Evolutionary conservation across 2,888 invertebrate species (phyloP).

Genomic region (Tuta absoluta): DNA sequence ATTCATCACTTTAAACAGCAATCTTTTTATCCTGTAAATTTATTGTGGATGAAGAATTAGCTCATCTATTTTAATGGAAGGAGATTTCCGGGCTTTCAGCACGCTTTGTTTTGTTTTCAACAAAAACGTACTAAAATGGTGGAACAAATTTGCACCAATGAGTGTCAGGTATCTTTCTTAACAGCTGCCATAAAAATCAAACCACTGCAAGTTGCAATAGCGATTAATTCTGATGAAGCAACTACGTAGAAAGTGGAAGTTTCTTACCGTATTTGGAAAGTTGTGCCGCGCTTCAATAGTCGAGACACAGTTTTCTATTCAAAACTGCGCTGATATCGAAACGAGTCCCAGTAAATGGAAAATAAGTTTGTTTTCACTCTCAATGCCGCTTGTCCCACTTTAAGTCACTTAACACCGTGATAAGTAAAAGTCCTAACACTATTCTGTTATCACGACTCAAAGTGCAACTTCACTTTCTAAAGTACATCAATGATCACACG

Average conservation of each 20-base stretch:
- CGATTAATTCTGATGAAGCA: slow-evolving; percentile 14
- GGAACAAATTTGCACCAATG: slow-evolving; percentile 9
- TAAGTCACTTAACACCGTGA: slow-evolving; percentile 58
- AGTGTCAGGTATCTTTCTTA: slow-evolving; percentile 4
- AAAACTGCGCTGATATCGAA: slow-evolving; percentile 78
- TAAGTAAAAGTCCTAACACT: slow-evolving; percentile 60
- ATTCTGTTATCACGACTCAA: slow-evolving; percentile 60
- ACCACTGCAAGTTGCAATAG: not conserved
- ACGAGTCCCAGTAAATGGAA: slow-evolving; percentile 59
- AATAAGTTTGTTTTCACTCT: slow-evolving; percentile 43
- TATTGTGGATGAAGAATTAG: slow-evolving; percentile 30
- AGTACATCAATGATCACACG: slow-evolving; percentile 60
- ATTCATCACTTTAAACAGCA: slow-evolving; percentile 50
- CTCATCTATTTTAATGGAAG: slow-evolving; percentile 25
- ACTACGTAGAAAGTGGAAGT: slow-evolving; percentile 21
- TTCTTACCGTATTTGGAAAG: slow-evolving; percentile 65
- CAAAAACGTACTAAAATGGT: not conserved
- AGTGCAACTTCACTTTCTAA: slow-evolving; percentile 71
- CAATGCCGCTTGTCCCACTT: slow-evolving; percentile 56
- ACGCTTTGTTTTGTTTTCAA: slow-evolving; percentile 18
- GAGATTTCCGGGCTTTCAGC: slow-evolving; percentile 21
- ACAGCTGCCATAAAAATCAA: slow-evolving; percentile 7
- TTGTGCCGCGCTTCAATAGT: slow-evolving; percentile 63
- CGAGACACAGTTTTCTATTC: slow-evolving; percentile 69
- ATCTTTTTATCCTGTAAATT: slow-evolving; percentile 37